These are phyloP conservation scores for Aphodius sticticus DNA, from an alignment of 2,888 invertebrate species.

Conservation along the genomic window DNA sequence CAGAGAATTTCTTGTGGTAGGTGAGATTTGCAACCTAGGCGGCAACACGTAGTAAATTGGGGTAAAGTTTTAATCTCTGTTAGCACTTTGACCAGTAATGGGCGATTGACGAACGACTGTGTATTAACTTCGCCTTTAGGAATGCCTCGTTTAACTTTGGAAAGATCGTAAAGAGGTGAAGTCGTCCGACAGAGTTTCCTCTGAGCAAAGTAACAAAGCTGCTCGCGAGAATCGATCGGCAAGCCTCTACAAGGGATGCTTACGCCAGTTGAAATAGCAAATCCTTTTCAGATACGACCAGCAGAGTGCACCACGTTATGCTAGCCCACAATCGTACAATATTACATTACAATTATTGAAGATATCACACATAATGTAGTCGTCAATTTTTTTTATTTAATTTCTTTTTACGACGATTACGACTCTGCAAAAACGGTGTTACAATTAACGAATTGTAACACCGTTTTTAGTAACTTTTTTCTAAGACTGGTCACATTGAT, in stretches of 20 bases:
- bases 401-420: no score
- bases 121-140: not conserved
- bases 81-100: not conserved
- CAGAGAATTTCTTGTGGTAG: no score
- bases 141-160: slow-evolving; percentile 4
- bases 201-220: not conserved
- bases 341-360: no score
- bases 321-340: no score
- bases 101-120: not conserved
- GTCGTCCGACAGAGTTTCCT: not conserved
- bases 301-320: no score
- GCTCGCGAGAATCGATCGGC: not conserved
- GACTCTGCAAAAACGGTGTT: no score
- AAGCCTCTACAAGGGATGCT: not conserved
- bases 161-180: slow-evolving; percentile 4
- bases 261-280: not conserved
- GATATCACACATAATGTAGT: no score
- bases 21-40: no score
- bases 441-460: no score
- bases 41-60: not conserved
- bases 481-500: no score
- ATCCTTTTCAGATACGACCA: not conserved
- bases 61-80: not conserved
- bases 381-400: no score
- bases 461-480: no score